These are phyloP conservation scores for Platanista minor DNA, from an alignment of 2,113 vertebrate genomes.

Conservation along the genomic window DNA sequence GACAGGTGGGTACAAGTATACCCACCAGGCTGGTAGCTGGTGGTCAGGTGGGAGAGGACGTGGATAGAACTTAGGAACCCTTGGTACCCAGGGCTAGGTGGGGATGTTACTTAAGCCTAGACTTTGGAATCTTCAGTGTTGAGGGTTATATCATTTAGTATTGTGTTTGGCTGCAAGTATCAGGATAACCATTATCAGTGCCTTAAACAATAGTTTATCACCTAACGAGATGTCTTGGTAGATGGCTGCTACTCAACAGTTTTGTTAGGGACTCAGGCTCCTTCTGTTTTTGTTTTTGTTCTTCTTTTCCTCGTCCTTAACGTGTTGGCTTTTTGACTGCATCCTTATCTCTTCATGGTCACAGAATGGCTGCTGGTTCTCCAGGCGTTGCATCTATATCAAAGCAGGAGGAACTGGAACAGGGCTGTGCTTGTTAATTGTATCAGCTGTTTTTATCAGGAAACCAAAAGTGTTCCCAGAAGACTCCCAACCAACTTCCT, in stretches of 20 bases:
- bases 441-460: neutral
- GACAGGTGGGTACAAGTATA: conserved; percentile 83
- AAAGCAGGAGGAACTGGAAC: neutral
- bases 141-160: neutral
- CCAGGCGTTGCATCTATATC: neutral
- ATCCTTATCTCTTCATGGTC: neutral
- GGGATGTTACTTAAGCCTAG: neutral
- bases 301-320: neutral
- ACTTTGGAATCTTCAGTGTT: neutral
- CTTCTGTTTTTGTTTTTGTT: neutral
- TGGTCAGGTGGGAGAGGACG: neutral
- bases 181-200: neutral
- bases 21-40: neutral
- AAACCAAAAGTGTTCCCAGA: neutral
- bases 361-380: neutral
- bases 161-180: neutral
- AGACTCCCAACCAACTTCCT: neutral
- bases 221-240: neutral
- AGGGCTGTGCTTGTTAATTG: neutral
- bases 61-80: neutral
- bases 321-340: neutral
- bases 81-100: neutral
- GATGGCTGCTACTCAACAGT: neutral
- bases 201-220: neutral
- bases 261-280: neutral